Evolutionary conservation across 2,888 invertebrate species (phyloP), one percentile per base, ranked within the genome.

Genomic region (Ennomos erosarius): DNA sequence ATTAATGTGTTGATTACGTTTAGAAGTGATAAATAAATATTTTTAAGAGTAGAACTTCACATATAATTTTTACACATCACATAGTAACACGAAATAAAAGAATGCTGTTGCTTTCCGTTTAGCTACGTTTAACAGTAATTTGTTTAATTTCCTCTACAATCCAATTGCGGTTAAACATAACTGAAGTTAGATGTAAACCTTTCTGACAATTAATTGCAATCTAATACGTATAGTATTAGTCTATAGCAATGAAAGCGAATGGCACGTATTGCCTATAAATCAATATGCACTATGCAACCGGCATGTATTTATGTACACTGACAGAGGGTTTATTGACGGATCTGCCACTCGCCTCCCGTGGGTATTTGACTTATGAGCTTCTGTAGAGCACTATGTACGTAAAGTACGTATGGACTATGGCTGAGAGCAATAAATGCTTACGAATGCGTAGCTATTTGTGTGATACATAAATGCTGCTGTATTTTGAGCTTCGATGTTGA

Each of bases 311-410:
- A 26, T 26, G 12, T 47, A 43, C 36, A 49, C 6, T 26, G 26
- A 40, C 39, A 47, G 34, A n/a, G 38, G 38, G 12, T 12, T 57
- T 65, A 65, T 71, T 71, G 70, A 70, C 69, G 63, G 68, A 68
- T 70, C 65, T 68, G 53, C 51, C 62, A 52, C 36, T 39, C 35
- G 62, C 55, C 46, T 56, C 60, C 44, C 43, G 45, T 37, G 46
- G 55, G 55, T 63, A 55, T 68, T 65, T 67, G 65, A 63, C 57
- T 66, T 68, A 64, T 63, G 59, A 55, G 64, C 37, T 55, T 42
- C 52, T 38, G 39, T 39, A 38, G 48, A 42, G 45, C 16, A 26
- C 26, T 0, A 26, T 26, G 6, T 26, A 26, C 26, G 16, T 16
- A 2, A 16, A 2, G 16, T 3, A 16, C n/a, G 6, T 26, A 26